Percentiles rank a stretch among this genome's conserved stretches.
Evolutionary conservation across 2,888 invertebrate species (phyloP).

Genomic region (Macaria notata): DNA sequence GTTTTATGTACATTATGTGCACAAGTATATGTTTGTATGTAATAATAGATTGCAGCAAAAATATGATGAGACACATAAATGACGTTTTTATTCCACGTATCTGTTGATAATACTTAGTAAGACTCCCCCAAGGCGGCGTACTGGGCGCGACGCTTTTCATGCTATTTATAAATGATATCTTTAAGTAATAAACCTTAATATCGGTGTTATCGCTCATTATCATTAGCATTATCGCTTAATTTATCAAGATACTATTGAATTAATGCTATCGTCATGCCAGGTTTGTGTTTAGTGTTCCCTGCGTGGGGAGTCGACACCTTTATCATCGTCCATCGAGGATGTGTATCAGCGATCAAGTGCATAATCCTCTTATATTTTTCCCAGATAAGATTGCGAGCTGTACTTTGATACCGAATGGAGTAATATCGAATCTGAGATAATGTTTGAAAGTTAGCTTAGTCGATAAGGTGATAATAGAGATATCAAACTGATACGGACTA

Average conservation of each 20-base stretch:
- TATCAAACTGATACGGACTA: conserved; percentile 2
- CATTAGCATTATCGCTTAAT: too few relatives aligned
- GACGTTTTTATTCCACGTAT: too few relatives aligned
- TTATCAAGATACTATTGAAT: too few relatives aligned
- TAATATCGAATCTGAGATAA: conserved; percentile 16
- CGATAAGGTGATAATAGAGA: conserved; percentile 2
- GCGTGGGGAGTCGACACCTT: conserved; percentile 1
- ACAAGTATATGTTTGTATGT: too few relatives aligned
- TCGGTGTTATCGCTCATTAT: neutral
- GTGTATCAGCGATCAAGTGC: conserved; percentile 16
- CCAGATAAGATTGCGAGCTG: conserved; percentile 10
- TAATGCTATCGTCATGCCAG: conserved; percentile 2
- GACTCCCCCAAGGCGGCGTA: neutral
- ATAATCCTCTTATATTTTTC: conserved; percentile 22
- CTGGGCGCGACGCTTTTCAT: neutral
- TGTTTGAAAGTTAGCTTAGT: conserved; percentile 7
- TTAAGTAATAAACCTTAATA: too few relatives aligned
- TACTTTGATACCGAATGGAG: conserved; percentile 11
- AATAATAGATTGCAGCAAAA: too few relatives aligned
- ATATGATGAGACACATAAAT: too few relatives aligned
- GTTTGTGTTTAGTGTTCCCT: conserved; percentile 1
- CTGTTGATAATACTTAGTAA: too few relatives aligned
- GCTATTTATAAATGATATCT: too few relatives aligned
- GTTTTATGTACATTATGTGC: too few relatives aligned
- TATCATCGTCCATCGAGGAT: conserved; percentile 10